These are phyloP conservation scores for Scolanthus callimorphus DNA, from an alignment of 92 coral and sea anemone genomes.

Conservation along the genomic window DNA sequence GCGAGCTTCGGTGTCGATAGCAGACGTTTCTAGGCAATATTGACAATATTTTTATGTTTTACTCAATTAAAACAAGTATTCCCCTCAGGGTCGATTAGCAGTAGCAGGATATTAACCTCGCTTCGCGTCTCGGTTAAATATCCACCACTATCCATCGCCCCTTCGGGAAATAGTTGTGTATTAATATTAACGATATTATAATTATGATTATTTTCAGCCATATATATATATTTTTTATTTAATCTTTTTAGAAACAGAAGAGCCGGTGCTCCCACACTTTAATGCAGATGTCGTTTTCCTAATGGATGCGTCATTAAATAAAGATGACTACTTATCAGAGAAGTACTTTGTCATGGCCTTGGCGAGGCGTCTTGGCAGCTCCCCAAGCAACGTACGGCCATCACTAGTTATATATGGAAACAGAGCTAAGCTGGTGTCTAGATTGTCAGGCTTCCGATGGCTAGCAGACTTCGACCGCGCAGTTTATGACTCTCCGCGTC, in stretches of 20 bases:
- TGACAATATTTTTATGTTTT: no score
- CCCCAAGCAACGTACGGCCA: conserved; percentile 32
- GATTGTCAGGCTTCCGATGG: conserved; percentile 42
- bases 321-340: conserved; percentile 42
- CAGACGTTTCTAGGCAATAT: no score
- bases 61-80: no score
- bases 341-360: conserved; percentile 66
- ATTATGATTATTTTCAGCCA: no score
- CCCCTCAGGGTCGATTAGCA: no score
- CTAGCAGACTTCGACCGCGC: conserved; percentile 31
- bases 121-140: no score
- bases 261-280: not conserved
- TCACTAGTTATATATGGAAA: conserved; percentile 66
- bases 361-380: conserved; percentile 41
- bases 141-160: no score
- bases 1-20: no score
- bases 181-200: no score
- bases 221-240: no score
- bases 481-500: conserved; percentile 39
- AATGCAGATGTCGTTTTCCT: conserved; percentile 60
- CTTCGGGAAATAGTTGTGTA: no score
- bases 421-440: conserved; percentile 37
- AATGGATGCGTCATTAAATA: conserved; percentile 68
- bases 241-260: not conserved
- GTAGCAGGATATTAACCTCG: no score